phyloP scores from a whole-genome alignment of 2,797 vertebrate genomes.

The Dermochelys coriacea region DNA sequence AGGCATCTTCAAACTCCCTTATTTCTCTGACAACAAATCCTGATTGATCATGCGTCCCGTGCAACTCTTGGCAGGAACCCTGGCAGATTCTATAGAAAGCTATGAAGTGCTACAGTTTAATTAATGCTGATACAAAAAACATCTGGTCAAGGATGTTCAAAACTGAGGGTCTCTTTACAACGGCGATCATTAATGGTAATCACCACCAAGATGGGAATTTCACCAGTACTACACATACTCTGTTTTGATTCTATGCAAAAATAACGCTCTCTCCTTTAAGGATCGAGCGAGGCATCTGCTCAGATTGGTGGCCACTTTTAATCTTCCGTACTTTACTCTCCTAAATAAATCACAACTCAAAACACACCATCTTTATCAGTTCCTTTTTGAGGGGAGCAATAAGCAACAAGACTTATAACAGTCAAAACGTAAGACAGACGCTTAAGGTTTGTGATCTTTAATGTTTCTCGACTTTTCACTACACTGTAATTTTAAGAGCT shows the following conservation, averaged over 20 bases:
- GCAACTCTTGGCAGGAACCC: neutral
- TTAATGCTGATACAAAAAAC: neutral
- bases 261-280: neutral
- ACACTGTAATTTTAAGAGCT: constrained; percentile 75
- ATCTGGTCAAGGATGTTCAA: neutral
- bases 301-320: constrained; percentile 17
- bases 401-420: constrained; percentile 13
- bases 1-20: neutral
- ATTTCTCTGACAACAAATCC: neutral
- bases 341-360: constrained; percentile 27
- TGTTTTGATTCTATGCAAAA: neutral
- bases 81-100: neutral
- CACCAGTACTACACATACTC: accelerated
- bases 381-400: constrained; percentile 8
- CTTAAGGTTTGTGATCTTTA: constrained; percentile 47
- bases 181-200: accelerated
- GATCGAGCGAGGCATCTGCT: neutral
- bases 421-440: constrained; percentile 67
- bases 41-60: neutral
- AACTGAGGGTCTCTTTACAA: neutral
- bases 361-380: constrained; percentile 23
- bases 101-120: neutral
- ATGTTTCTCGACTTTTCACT: constrained; percentile 55
- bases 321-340: neutral
- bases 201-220: neutral